phyloP scores from a whole-genome alignment of 2,113 vertebrate genomes.

The Grammomys dolichurus region DNA sequence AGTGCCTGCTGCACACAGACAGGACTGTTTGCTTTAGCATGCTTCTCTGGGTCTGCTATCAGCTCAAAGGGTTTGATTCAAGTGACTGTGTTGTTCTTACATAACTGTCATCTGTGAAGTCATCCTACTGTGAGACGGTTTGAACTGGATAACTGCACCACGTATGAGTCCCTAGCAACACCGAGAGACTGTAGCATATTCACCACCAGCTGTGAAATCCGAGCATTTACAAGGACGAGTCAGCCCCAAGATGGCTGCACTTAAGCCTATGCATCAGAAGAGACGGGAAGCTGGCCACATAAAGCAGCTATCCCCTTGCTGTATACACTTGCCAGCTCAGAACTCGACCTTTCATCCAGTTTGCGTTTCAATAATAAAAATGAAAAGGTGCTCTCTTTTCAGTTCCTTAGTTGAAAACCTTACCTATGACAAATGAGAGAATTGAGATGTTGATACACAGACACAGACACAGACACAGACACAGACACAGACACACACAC shows the following conservation, averaged over 20 bases:
- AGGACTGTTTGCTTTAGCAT: conserved; percentile 81
- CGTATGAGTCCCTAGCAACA: conserved; percentile 82
- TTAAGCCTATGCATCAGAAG: conserved; percentile 55
- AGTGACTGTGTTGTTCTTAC: conserved; percentile 80
- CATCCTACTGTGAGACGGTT: conserved; percentile 81
- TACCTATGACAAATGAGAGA: background rate
- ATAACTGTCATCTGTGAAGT: conserved; percentile 83
- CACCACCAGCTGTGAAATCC: conserved; percentile 65
- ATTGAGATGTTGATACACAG: background rate
- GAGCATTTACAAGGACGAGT: conserved; percentile 72
- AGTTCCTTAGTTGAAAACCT: conserved; percentile 13
- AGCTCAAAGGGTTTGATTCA: conserved; percentile 82
- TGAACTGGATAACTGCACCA: conserved; percentile 78
- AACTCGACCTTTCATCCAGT: conserved; percentile 28
- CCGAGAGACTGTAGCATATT: conserved; percentile 51
- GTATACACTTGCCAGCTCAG: conserved; percentile 54
- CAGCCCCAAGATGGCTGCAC: conserved; percentile 59
- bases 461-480: background rate
- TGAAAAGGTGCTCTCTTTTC: background rate
- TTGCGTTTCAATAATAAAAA: background rate
- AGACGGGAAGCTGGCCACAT: conserved; percentile 26
- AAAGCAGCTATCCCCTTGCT: background rate
- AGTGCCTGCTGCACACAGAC: conserved; percentile 49
- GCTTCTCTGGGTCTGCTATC: conserved; percentile 81
- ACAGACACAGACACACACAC: background rate